Base-by-base conservation (phyloP, 1,140 invertebrate genomes). In the Brachionus angularis region DNA sequence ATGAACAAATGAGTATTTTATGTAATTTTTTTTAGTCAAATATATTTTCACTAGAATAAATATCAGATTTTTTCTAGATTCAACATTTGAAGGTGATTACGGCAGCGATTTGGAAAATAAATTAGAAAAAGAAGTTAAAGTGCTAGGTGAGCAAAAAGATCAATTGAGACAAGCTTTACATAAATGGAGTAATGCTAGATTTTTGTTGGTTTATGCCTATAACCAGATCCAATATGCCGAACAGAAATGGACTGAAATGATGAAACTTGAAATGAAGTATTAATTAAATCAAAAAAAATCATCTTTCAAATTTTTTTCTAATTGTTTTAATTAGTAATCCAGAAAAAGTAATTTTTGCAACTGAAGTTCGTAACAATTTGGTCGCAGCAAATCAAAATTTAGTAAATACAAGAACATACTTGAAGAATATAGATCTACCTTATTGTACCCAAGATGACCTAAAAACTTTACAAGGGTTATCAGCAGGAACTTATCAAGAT, bases 181-280 rank as follows among this genome's bases (percentile, higher is more conserved):
- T 27, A 67, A 67, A 67, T 67, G 62, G 62, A 67, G 42, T 33
- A 67, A 50, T 36, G 62, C 62, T 21, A 18, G 62, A 23, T 67
- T 67, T 47, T 36, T 67, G 42, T 42, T 67, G n/a, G 62, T 67
- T n/a, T 67, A 67, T 50, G 62, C 44, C 14, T 67, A 67, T 8
- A 67, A 67, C 23, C 62, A 67, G 29, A 67, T 67, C n/a, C 62
- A 67, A 47, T 27, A 21, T 29, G 33, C 21, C 14, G 62, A 67
- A 27, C 42, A 46, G 36, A 67, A 47, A 67, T 67, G 62, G 62
- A 21, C 62, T 21, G 62, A 67, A 50, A 67, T 67, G 62, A 67
- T 67, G 62, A 50, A 42, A 67, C 44, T 67, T 29, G 62, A 67
- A 5, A 47, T 67, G 1, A 67, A 67, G 62, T 67, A 50, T 3